Conservation (phyloP, 2,888 invertebrate genomes). For the Agrochola lota region DNA sequence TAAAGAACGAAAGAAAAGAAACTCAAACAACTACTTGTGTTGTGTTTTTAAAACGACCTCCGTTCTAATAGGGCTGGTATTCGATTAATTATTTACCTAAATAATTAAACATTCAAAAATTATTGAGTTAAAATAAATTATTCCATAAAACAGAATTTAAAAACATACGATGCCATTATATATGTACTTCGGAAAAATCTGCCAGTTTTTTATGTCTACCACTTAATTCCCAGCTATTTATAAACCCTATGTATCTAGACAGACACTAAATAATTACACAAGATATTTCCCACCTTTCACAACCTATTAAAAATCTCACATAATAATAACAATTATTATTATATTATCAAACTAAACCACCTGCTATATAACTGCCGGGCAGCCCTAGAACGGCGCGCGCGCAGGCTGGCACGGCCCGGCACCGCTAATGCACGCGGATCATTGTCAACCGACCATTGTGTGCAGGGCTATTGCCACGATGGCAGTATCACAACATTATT, state of each 20-base stretch:
- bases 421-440: constrained; percentile 68
- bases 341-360: not conserved
- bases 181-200: not conserved
- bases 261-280: not conserved
- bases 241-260: not conserved
- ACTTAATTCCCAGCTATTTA: not conserved
- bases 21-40: constrained; percentile 56
- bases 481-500: constrained; percentile 46
- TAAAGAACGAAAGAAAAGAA: too few relatives aligned
- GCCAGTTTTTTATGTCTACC: too few relatives aligned
- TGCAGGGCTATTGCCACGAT: constrained; percentile 47
- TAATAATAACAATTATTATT: not conserved
- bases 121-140: not conserved
- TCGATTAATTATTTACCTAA: not conserved
- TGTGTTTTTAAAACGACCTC: constrained; percentile 62
- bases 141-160: not conserved
- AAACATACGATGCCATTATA: not conserved
- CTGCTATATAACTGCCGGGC: constrained; percentile 22
- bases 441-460: constrained; percentile 64
- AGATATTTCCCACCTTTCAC: constrained; percentile 5
- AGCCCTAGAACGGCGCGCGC: constrained; percentile 69
- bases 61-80: constrained; percentile 52
- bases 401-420: constrained; percentile 69
- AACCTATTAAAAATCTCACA: not conserved
- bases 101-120: not conserved